Percentiles rank a stretch among this genome's conserved stretches.
phyloP scores from a whole-genome alignment of 2,888 invertebrate species.

The Pharmacophagus antenor region DNA sequence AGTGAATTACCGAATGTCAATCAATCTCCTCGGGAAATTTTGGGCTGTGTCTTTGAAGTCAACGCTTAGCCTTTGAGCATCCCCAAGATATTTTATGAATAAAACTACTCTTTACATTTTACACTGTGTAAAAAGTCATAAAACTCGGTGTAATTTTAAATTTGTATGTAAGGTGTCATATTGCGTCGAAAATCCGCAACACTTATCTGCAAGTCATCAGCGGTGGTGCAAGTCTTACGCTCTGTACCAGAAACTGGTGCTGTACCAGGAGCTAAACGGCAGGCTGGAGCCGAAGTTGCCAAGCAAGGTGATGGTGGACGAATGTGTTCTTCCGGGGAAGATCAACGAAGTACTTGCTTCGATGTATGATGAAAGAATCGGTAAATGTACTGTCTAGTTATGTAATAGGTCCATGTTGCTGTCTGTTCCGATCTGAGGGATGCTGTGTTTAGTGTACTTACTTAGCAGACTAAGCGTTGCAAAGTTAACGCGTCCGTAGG shows the following conservation, averaged over 20 bases:
- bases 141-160: neutral
- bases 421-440: too few relatives aligned
- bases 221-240: constrained; percentile 83
- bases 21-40: too few relatives aligned
- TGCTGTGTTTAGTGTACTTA: too few relatives aligned
- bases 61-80: too few relatives aligned
- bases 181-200: constrained; percentile 73
- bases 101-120: neutral
- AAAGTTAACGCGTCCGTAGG: too few relatives aligned
- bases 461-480: too few relatives aligned
- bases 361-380: constrained; percentile 72
- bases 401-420: neutral
- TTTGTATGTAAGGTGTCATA: constrained; percentile 68
- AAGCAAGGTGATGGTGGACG: constrained; percentile 55
- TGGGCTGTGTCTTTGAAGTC: too few relatives aligned
- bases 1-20: too few relatives aligned
- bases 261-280: constrained; percentile 81
- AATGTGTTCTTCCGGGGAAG: constrained; percentile 59
- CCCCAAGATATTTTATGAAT: neutral
- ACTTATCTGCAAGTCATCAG: constrained; percentile 74
- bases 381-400: constrained; percentile 46
- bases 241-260: constrained; percentile 82
- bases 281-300: constrained; percentile 82
- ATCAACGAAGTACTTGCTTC: constrained; percentile 72
- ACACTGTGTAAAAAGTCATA: neutral